phyloP scores from a whole-genome alignment of 1,140 invertebrate species.

The Pseudomyrmex gracilis region DNA sequence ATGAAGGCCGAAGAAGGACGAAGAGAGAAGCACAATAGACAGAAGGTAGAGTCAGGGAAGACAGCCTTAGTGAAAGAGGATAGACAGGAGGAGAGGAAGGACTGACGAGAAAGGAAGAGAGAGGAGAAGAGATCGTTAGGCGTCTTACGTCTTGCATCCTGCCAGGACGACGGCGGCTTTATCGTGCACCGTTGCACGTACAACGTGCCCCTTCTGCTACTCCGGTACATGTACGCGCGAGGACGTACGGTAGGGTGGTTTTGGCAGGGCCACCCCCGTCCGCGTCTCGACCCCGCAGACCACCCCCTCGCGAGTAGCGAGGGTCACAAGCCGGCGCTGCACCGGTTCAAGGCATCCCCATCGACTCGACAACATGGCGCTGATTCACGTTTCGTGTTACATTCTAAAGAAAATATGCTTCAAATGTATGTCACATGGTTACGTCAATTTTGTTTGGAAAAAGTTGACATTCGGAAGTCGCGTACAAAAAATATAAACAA shows the following conservation, averaged over 20 bases:
- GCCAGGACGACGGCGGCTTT: slow-evolving; percentile 80
- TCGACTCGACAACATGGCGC: slow-evolving; percentile 44
- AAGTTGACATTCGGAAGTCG: background rate
- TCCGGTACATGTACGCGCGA: slow-evolving; percentile 75
- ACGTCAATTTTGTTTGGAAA: background rate
- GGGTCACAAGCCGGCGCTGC: slow-evolving; percentile 75
- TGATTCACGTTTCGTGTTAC: background rate
- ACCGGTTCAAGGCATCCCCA: slow-evolving; percentile 71
- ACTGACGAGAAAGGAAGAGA: slow-evolving; percentile 51
- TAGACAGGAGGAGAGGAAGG: slow-evolving; percentile 15
- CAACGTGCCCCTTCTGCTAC: slow-evolving; percentile 73
- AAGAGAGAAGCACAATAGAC: slow-evolving; percentile 53
- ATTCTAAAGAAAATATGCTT: background rate
- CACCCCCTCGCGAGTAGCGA: slow-evolving; percentile 77
- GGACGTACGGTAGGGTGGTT: slow-evolving; percentile 80
- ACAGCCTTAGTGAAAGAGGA: slow-evolving; percentile 41
- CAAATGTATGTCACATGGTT: background rate
- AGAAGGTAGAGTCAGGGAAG: slow-evolving; percentile 37
- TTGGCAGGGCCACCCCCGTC: slow-evolving; percentile 79
- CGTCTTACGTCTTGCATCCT: slow-evolving; percentile 82
- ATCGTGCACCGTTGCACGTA: slow-evolving; percentile 78
- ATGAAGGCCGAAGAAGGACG: slow-evolving; percentile 61
- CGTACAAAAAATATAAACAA: background rate
- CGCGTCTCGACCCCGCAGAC: slow-evolving; percentile 75
- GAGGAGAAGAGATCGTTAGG: slow-evolving; percentile 78